phyloP scores from a whole-genome alignment of 2,888 invertebrate species.

The Sepioteuthis lessoniana region DNA sequence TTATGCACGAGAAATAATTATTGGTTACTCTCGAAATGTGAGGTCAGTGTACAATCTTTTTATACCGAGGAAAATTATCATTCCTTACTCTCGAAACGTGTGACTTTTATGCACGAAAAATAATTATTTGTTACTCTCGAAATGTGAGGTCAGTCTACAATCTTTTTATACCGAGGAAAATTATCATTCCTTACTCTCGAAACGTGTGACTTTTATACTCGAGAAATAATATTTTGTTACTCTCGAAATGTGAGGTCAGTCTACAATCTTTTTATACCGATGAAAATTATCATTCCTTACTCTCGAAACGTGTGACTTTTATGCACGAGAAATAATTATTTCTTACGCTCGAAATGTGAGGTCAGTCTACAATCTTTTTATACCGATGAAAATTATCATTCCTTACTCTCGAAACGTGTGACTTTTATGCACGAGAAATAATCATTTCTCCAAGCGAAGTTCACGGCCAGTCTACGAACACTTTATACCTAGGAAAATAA shows the following conservation, averaged over 20 bases:
- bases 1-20: too few relatives aligned
- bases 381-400: neutral
- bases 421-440: neutral
- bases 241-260: neutral
- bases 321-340: neutral
- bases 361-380: neutral
- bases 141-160: neutral
- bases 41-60: too few relatives aligned
- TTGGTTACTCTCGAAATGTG: neutral
- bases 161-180: neutral
- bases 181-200: neutral
- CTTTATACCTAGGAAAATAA: too few relatives aligned
- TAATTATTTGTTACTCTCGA: neutral
- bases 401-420: neutral
- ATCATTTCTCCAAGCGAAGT: neutral
- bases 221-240: neutral
- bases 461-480: too few relatives aligned
- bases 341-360: neutral
- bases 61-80: too few relatives aligned
- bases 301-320: neutral
- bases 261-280: neutral
- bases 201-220: neutral
- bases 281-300: neutral
- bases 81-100: neutral
- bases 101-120: too few relatives aligned